Evolutionary conservation across 2,797 vertebrate genomes (phyloP).

Genomic region (Labeo calbasu): DNA sequence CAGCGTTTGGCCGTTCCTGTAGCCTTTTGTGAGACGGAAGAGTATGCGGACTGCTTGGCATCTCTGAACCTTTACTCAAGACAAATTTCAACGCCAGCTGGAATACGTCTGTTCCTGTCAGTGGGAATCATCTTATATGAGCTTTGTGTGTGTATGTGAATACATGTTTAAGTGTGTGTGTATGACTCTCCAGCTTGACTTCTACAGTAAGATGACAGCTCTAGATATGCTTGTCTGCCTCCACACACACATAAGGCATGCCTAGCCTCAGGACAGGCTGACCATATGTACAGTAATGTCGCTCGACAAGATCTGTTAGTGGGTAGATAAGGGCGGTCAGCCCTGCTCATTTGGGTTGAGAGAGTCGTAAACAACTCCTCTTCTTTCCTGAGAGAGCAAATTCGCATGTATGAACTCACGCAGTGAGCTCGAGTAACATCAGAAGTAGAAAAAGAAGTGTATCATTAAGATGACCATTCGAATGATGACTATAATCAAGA

Average conservation of each 20-base stretch:
- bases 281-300: constrained; percentile 74
- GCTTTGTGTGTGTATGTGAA: constrained; percentile 44
- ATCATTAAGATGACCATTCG: background rate
- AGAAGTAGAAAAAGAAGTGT: background rate
- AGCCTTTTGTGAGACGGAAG: constrained; percentile 28
- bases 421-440: background rate
- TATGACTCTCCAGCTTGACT: constrained; percentile 28
- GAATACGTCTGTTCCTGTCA: constrained; percentile 74
- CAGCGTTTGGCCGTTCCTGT: constrained; percentile 1
- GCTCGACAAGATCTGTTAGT: constrained; percentile 68
- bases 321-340: constrained; percentile 67
- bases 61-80: constrained; percentile 73
- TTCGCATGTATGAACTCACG: constrained; percentile 41
- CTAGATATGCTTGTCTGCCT: constrained; percentile 40
- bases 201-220: constrained; percentile 48
- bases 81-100: constrained; percentile 72
- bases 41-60: constrained; percentile 69
- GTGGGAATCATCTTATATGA: constrained; percentile 69
- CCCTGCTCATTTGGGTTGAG: constrained; percentile 63
- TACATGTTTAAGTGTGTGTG: constrained; percentile 2
- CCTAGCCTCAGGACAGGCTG: constrained; percentile 69
- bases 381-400: background rate
- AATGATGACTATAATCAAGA: background rate
- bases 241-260: constrained; percentile 14
- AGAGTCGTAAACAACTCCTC: constrained; percentile 54